These are phyloP conservation scores for Patella depressa DNA, from an alignment of 2,888 invertebrate genomes.

Conservation along the genomic window DNA sequence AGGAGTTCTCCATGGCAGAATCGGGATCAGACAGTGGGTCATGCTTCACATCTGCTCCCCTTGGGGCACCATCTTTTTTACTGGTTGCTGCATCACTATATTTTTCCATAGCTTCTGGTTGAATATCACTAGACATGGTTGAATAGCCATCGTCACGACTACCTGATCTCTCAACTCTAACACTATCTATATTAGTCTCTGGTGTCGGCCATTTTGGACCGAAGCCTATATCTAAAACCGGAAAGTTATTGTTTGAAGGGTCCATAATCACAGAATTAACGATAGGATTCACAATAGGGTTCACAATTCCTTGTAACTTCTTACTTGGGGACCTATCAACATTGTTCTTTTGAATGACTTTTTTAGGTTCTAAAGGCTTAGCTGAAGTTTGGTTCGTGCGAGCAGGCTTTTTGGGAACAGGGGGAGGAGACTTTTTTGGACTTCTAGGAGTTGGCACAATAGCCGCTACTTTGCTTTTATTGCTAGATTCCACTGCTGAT, in stretches of 20 bases:
- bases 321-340: background rate
- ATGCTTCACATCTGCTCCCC: constrained; percentile 20
- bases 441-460: constrained; percentile 14
- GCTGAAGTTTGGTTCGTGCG: background rate
- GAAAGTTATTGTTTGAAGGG: background rate
- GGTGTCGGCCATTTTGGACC: constrained; percentile 37
- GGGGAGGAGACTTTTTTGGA: constrained; percentile 38
- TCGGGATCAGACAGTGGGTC: constrained; percentile 41
- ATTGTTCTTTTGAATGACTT: background rate
- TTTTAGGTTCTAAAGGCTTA: background rate
- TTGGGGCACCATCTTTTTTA: constrained; percentile 22
- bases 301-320: constrained; percentile 6
- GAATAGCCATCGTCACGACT: constrained; percentile 66
- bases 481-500: background rate
- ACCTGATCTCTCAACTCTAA: constrained; percentile 60
- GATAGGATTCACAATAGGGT: background rate
- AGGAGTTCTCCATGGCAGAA: constrained; percentile 47
- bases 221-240: background rate
- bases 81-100: constrained; percentile 46
- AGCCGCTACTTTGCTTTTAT: constrained; percentile 15
- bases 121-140: constrained; percentile 65
- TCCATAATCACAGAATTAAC: constrained; percentile 1
- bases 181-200: constrained; percentile 53
- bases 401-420: constrained; percentile 42
- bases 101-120: constrained; percentile 59